Evolutionary conservation across 2,797 vertebrate species (phyloP).

Genomic region (Alectoris magna): DNA sequence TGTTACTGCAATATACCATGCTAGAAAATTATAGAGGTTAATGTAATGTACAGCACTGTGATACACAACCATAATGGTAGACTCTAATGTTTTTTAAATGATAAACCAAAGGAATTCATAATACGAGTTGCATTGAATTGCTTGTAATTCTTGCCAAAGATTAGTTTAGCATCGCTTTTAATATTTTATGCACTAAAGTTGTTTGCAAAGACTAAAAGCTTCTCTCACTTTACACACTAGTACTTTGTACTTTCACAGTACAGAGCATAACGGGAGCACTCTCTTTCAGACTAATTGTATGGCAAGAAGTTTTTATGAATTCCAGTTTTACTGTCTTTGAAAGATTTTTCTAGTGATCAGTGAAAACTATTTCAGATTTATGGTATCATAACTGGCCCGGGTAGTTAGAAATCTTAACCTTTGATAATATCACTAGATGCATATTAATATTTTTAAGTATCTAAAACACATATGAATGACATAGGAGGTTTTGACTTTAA

Average conservation of each 20-base stretch:
- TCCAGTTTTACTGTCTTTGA: background rate
- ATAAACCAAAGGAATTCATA: conserved; percentile 59
- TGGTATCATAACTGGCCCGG: background rate
- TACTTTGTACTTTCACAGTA: background rate
- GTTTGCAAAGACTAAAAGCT: conserved; percentile 49
- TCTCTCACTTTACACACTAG: background rate
- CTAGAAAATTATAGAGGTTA: conserved; percentile 44
- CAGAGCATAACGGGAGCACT: background rate
- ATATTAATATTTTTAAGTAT: conserved; percentile 46
- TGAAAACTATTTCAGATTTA: background rate
- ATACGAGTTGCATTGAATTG: conserved; percentile 23
- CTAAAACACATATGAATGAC: conserved; percentile 2
- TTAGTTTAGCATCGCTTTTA: conserved; percentile 63
- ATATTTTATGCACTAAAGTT: conserved; percentile 59
- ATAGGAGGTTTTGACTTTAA: conserved; percentile 46
- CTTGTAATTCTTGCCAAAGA: conserved; percentile 41
- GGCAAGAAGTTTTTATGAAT: conserved; percentile 12
- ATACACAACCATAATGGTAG: conserved; percentile 41
- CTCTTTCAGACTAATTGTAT: background rate
- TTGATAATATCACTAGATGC: background rate
- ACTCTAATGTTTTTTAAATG: conserved; percentile 65
- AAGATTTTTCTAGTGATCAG: conserved; percentile 36
- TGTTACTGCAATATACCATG: conserved; percentile 14
- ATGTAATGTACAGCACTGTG: conserved; percentile 19
- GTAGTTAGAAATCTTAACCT: conserved; percentile 42